Percentiles rank a stretch among this genome's conserved stretches.
Conservation (phyloP, 2,113 vertebrate genomes). For the Tragelaphus buxtoni region DNA sequence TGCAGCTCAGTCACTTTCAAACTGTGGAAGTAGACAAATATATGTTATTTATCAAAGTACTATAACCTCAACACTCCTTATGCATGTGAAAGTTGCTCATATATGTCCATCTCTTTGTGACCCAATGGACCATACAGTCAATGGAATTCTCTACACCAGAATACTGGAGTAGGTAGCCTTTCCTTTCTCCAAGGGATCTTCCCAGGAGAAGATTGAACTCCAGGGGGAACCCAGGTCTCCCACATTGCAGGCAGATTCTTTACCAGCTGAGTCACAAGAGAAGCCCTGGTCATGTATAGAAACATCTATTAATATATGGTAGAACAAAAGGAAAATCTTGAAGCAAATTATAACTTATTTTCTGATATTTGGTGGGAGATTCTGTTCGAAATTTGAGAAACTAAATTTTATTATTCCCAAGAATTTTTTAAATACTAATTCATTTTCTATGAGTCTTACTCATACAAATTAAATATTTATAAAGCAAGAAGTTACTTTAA, state of each 20-base stretch:
- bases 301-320: not conserved
- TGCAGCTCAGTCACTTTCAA: not conserved
- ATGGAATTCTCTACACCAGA: not conserved
- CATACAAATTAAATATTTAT: not conserved
- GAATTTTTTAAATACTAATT: not conserved
- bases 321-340: not conserved
- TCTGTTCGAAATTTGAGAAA: not conserved
- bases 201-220: not conserved
- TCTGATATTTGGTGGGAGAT: not conserved
- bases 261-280: no score
- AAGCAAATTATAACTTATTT: not conserved
- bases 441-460: not conserved
- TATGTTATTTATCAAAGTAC: not conserved
- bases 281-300: no score
- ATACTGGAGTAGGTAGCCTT: not conserved
- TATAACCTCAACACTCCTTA: not conserved
- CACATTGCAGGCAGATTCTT: no score
- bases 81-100: not conserved
- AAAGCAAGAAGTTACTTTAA: not conserved
- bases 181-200: not conserved
- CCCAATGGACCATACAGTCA: not conserved
- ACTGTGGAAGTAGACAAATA: not conserved
- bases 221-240: no score
- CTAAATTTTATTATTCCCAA: not conserved
- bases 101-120: not conserved